Evolutionary conservation across 2,797 vertebrate species (phyloP).

Genomic region (Sternotherus odoratus): DNA sequence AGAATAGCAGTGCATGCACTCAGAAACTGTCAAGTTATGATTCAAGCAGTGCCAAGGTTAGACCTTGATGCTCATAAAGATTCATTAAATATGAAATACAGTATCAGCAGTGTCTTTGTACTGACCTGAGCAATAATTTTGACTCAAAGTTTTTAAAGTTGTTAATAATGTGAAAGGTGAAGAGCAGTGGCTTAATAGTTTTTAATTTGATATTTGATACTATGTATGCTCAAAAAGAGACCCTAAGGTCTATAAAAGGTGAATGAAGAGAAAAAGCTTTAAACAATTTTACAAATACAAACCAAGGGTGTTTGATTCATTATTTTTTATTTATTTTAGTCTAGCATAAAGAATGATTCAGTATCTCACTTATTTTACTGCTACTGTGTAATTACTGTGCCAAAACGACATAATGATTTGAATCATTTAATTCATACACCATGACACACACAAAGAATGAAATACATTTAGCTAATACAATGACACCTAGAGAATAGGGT

Average conservation of each 20-base stretch:
- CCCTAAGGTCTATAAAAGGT: neutral
- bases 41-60: conserved; percentile 78
- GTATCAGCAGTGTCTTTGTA: conserved; percentile 80
- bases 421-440: neutral
- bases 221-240: neutral
- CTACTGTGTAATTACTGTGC: neutral
- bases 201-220: conserved; percentile 34
- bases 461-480: neutral
- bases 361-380: conserved; percentile 1
- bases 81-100: conserved; percentile 80
- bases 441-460: neutral
- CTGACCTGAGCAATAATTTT: conserved; percentile 72
- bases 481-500: neutral
- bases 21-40: conserved; percentile 64
- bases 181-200: conserved; percentile 37
- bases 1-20: conserved; percentile 9
- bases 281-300: neutral
- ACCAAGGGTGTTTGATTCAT: neutral
- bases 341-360: neutral
- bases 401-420: neutral
- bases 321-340: neutral
- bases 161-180: conserved; percentile 47
- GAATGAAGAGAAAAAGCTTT: neutral
- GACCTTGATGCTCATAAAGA: conserved; percentile 78
- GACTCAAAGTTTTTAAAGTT: conserved; percentile 55